A percentile compares a stretch with the other conserved stretches of the same genome.
Evolutionary conservation across 2,888 invertebrate genomes (phyloP).

Genomic region (Pollenia labialis): DNA sequence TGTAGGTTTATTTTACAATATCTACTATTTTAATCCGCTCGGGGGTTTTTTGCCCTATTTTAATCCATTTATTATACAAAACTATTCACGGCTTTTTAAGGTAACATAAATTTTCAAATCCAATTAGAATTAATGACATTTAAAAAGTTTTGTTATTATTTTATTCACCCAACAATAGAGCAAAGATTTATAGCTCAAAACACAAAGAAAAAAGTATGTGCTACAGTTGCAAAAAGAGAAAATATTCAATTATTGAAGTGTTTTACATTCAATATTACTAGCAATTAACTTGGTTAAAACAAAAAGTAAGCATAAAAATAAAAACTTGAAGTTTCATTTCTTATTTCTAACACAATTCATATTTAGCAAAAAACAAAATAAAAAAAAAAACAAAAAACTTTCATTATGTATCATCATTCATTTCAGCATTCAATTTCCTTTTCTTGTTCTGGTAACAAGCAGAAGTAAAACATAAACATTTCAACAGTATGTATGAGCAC

Average conservation of each 20-base stretch:
- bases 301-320: neutral
- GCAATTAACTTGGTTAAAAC: constrained; percentile 30
- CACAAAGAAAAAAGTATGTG: too few species aligned
- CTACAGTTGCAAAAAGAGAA: neutral
- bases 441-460: constrained; percentile 42
- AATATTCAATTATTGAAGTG: constrained; percentile 2
- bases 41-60: too few species aligned
- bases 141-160: too few species aligned
- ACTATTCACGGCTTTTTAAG: too few species aligned
- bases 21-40: too few species aligned
- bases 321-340: constrained; percentile 11
- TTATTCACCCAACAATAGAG: too few species aligned
- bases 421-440: constrained; percentile 70
- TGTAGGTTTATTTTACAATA: too few species aligned
- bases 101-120: too few species aligned
- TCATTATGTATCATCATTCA: constrained; percentile 64
- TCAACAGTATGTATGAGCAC: constrained; percentile 22
- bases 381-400: neutral
- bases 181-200: too few species aligned
- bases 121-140: too few species aligned
- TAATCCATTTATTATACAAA: too few species aligned
- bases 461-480: constrained; percentile 67
- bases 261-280: neutral
- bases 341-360: constrained; percentile 42
- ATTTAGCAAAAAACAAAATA: neutral